phyloP scores from a whole-genome alignment of 2,113 vertebrate genomes.

The Pyxicephalus adspersus region DNA sequence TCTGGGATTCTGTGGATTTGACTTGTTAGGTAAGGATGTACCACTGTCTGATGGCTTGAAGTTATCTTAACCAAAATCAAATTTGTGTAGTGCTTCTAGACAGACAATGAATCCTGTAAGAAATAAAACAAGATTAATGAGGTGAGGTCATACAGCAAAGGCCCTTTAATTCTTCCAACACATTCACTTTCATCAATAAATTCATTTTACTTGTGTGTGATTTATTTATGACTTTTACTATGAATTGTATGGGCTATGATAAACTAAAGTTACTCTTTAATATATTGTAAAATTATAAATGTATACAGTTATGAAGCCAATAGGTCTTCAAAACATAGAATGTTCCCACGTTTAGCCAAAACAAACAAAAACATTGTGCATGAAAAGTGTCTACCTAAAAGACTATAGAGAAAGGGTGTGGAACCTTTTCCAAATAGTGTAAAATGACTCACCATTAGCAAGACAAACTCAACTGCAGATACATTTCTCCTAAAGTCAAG shows the following conservation, averaged over 20 bases:
- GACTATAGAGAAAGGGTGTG: slow-evolving; percentile 38
- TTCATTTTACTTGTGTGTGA: not conserved
- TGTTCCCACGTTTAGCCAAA: not conserved
- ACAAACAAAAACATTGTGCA: slow-evolving; percentile 8
- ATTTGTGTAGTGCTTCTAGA: too few relatives aligned
- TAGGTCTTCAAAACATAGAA: too few relatives aligned
- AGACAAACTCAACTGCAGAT: slow-evolving; percentile 2
- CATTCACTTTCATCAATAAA: slow-evolving; percentile 17
- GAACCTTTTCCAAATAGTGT: slow-evolving; percentile 28
- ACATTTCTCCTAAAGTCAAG: not conserved
- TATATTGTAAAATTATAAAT: too few relatives aligned
- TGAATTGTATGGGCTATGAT: too few relatives aligned
- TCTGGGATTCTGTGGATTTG: too few relatives aligned
- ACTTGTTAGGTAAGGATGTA: too few relatives aligned
- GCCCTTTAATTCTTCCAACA: not conserved
- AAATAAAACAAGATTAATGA: slow-evolving; percentile 19
- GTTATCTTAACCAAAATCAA: too few relatives aligned
- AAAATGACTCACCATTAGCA: slow-evolving; percentile 38
- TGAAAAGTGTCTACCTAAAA: slow-evolving; percentile 33
- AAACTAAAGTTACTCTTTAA: too few relatives aligned
- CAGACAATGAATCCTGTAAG: too few relatives aligned
- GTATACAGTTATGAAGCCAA: too few relatives aligned
- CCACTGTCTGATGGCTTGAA: too few relatives aligned
- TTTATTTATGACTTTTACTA: too few relatives aligned
- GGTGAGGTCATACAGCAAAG: not conserved